Base-by-base conservation (phyloP, 1,140 invertebrate genomes). In the Calliopsis andreniformis region DNA sequence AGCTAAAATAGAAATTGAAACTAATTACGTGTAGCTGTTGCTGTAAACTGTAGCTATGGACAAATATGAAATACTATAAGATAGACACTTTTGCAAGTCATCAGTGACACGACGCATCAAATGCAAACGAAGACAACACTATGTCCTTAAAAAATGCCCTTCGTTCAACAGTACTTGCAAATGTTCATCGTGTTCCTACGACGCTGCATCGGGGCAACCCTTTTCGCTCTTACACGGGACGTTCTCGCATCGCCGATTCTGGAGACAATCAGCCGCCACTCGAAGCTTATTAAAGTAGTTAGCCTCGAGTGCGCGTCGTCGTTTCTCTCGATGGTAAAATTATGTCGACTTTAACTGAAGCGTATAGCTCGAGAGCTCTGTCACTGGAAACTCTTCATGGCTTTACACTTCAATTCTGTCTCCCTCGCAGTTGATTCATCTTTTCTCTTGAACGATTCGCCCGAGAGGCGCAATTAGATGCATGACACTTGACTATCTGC, bases 211-310 rank as follows among this genome's bases (percentile, higher is more conserved):
- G n/a, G 0, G 28, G 30, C 35, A 16, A 43, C 64, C 28, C 18
- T 49, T 76, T 76, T 30, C 14, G 42, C 7, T 42, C 20, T 32
- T 56, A n/a, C 12, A 23, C 25, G 20, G 20, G 42, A 45, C 23
- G 23, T 42, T 62, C 42, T 49, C 47, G 61, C 64, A 42, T 77
- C 25, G 58, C 18, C 39, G 43, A 63, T 59, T 32, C 47, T 30
- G 8, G 51, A 14, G 42, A 64, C 49, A 69, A 78, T 58, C 35
- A 64, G 32, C n/a, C 30, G 32, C 25, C 28, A 58, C 43, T 70
- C 30, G 61, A 80, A 75, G 49, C 80, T 86, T 72, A 76, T 87
- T 86, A 83, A 78, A 77, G 63, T 79, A 87, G 82, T 85, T 82
- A 64, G 76, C 69, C 62, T 72, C 53, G 30, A 12, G 23, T 16